Evolutionary conservation across 2,888 invertebrate species (phyloP).

Genomic region (Nemurella pictetii): DNA sequence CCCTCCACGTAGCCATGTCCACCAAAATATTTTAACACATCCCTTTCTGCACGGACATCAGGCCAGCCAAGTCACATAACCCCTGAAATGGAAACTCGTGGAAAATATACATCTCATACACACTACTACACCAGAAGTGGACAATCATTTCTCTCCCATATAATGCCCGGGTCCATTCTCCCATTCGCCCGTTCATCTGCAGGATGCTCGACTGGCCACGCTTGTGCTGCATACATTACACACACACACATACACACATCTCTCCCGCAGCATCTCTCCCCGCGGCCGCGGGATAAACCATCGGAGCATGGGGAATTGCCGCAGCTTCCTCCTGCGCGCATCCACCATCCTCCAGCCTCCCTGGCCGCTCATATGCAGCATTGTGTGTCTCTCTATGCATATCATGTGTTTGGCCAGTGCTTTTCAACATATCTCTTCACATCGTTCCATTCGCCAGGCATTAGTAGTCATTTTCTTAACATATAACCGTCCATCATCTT

Average conservation of each 20-base stretch:
- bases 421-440: background rate
- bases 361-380: background rate
- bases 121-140: background rate
- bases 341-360: background rate
- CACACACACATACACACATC: background rate
- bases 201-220: background rate
- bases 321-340: slow-evolving; percentile 7
- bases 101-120: background rate
- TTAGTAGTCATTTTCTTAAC: slow-evolving; percentile 31
- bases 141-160: background rate
- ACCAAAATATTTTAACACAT: too few species aligned
- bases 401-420: slow-evolving; percentile 23
- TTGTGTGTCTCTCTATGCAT: slow-evolving; percentile 25
- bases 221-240: background rate
- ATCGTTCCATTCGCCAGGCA: background rate
- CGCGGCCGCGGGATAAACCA: background rate
- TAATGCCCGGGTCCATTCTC: background rate
- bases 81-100: background rate
- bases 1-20: too few species aligned
- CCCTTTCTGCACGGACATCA: background rate
- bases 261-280: background rate
- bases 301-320: slow-evolving; percentile 36
- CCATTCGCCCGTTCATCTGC: background rate
- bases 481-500: slow-evolving; percentile 34
- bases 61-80: background rate